These are phyloP conservation scores for Leucozona laternaria DNA, from an alignment of 2,888 invertebrate genomes.

Conservation along the genomic window DNA sequence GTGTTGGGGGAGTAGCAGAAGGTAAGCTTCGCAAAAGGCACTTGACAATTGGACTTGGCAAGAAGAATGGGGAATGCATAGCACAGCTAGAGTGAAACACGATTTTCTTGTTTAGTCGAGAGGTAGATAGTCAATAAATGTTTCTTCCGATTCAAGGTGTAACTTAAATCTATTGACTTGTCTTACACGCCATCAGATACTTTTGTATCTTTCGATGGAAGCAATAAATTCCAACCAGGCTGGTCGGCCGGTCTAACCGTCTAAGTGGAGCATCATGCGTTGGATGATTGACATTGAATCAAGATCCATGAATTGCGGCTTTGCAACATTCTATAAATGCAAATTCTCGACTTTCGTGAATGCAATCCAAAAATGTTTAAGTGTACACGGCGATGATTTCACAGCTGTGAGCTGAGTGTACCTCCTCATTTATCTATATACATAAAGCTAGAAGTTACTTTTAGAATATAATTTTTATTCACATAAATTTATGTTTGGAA, in stretches of 20 bases:
- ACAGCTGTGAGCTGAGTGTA: slow-evolving; percentile 21
- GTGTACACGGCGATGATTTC: slow-evolving; percentile 15
- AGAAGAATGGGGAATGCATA: background rate
- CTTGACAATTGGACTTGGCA: background rate
- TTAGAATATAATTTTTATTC: slow-evolving; percentile 28
- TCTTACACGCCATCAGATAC: slow-evolving; percentile 35
- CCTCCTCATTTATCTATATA: background rate
- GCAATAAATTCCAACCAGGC: slow-evolving; percentile 10
- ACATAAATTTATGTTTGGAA: slow-evolving; percentile 1
- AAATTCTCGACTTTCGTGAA: slow-evolving; percentile 10
- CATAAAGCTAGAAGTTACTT: background rate
- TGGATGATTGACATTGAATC: slow-evolving; percentile 58
- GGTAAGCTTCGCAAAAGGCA: slow-evolving; percentile 26
- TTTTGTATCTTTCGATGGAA: slow-evolving; percentile 12
- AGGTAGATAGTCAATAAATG: slow-evolving; percentile 29
- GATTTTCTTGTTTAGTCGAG: slow-evolving; percentile 31
- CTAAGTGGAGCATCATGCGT: slow-evolving; percentile 17
- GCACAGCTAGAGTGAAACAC: background rate
- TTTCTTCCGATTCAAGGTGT: slow-evolving; percentile 55
- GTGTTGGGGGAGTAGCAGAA: slow-evolving; percentile 9
- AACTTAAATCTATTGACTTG: slow-evolving; percentile 20
- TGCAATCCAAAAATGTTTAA: background rate
- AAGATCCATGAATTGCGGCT: slow-evolving; percentile 51
- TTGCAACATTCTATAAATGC: slow-evolving; percentile 18
- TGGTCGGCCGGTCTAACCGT: too few species aligned